Base-by-base conservation (phyloP, 2,113 vertebrate species). In the Malaclemys terrapin region DNA sequence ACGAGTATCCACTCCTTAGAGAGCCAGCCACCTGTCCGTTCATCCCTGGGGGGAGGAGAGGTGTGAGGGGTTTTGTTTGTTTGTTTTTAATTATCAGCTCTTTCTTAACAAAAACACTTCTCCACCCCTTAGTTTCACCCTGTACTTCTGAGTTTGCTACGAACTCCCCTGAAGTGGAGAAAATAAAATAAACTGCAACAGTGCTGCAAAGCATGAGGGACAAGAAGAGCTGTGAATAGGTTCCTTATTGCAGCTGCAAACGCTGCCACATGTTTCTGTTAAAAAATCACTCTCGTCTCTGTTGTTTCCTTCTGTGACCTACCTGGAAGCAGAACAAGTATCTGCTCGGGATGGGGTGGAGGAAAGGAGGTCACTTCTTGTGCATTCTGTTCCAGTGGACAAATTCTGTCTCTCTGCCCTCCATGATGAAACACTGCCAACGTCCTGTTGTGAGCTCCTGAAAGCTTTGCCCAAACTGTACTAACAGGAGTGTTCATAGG, bases 51-150 rank as follows among this genome's bases (percentile, higher is more conserved):
- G 65, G 49, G 87, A 53, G 89, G 78, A 72, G 69, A 3, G 81
- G 17, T 42, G 62, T 72, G 87, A 62, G 95, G 93, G 11, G 84
- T 94, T 65, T 69, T 93, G 93, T 92, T 91, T 82, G 53, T 29
- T 85, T 57, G 65, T 87, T 88, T 87, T 1, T 50, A 50, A 96
- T 87, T 88, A 92, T 1, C 95, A 90, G 76, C 94, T 96, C 96
- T 92, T 97, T 94, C 91, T 94, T 95, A 95, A 69, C 35, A n/a
- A 96, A 96, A 96, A 95, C 94, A 94, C 80, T 2, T 86, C 91
- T 38, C 88, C 92, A 25, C 0, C 19, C 80, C 93, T 96, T 5
- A 4, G 96, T 97, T 97, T 97, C 96, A 97, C 96, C 97, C 93
- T 0, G 85, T 80, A 75, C 94, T 90, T 91, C 87, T 94, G 10